phyloP scores from a whole-genome alignment of 2,888 invertebrate genomes.

The Autographa gamma region DNA sequence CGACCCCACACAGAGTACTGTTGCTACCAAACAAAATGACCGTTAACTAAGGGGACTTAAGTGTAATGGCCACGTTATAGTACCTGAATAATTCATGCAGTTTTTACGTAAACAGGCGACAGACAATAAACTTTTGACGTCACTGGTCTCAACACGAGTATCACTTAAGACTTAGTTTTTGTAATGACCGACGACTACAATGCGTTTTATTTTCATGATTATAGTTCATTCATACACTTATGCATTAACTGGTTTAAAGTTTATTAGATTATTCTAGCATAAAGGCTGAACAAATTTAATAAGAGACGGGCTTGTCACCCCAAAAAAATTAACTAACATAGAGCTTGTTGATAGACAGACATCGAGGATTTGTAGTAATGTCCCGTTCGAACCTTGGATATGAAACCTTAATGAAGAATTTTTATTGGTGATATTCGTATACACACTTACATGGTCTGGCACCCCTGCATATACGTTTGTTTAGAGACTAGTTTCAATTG shows the following conservation, averaged over 20 bases:
- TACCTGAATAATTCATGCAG: background rate
- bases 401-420: no score
- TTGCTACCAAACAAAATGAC: background rate
- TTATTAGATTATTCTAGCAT: no score
- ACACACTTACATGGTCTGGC: no score
- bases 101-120: conserved; percentile 1
- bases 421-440: no score
- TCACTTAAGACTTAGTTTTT: background rate
- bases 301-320: no score
- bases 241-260: no score
- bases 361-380: no score
- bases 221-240: background rate
- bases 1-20: background rate
- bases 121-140: background rate
- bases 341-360: no score
- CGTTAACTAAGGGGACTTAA: background rate
- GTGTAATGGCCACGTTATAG: background rate
- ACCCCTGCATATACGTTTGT: no score
- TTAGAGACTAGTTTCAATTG: background rate
- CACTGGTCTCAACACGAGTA: background rate
- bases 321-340: no score
- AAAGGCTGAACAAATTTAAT: no score
- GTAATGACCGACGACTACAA: background rate
- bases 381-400: no score
- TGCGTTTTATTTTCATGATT: background rate